Evolutionary conservation across 1,140 invertebrate genomes (phyloP).

Genomic region (Euwallacea similis): DNA sequence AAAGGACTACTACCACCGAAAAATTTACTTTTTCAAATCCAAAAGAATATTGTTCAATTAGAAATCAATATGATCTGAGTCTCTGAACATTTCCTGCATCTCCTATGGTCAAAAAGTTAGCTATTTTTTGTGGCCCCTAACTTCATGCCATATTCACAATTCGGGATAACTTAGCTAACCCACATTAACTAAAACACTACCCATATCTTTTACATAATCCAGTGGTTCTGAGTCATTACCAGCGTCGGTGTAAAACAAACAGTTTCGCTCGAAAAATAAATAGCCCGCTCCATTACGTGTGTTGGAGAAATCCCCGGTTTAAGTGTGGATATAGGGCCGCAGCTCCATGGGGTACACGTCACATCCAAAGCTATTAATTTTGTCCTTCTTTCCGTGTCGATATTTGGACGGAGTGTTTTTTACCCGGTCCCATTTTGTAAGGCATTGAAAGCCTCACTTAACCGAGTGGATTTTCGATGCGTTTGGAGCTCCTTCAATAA

Average conservation of each 20-base stretch:
- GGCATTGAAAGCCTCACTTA: slow-evolving; percentile 6
- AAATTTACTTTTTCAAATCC: too few species aligned
- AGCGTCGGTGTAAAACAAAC: slow-evolving; percentile 22
- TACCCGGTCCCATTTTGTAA: background rate
- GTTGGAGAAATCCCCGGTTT: slow-evolving; percentile 13
- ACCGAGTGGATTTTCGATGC: too few species aligned
- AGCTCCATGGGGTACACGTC: slow-evolving; percentile 9
- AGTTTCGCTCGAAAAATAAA: slow-evolving; percentile 13
- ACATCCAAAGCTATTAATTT: slow-evolving; percentile 18
- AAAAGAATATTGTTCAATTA: too few species aligned
- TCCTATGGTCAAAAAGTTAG: too few species aligned
- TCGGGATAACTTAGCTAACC: too few species aligned
- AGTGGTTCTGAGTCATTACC: slow-evolving; percentile 7
- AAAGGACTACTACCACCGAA: too few species aligned
- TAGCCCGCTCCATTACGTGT: slow-evolving; percentile 14
- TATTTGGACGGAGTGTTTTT: slow-evolving; percentile 13
- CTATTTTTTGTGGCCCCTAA: too few species aligned
- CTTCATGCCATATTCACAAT: too few species aligned
- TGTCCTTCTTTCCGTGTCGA: slow-evolving; percentile 11
- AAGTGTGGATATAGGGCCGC: slow-evolving; percentile 21
- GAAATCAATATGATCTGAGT: too few species aligned
- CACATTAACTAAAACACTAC: too few species aligned
- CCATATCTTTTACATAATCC: background rate
- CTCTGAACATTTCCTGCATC: too few species aligned
- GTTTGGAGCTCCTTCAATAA: too few species aligned